These are phyloP conservation scores for Cremastobaeus sp. DNA, from an alignment of 2,888 invertebrate genomes.

Conservation along the genomic window DNA sequence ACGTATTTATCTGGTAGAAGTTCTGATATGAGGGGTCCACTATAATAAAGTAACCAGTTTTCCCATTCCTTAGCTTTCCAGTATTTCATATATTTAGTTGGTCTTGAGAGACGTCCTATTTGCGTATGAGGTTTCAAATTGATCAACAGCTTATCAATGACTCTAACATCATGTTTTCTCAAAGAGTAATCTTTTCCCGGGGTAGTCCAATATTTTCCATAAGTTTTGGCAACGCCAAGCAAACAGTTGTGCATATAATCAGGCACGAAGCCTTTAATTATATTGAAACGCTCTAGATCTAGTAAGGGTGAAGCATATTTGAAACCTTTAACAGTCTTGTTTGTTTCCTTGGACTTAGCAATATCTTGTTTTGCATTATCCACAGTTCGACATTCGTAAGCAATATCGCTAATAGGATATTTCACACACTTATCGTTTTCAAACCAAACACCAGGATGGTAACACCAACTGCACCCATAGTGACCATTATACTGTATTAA, in stretches of 20 bases:
- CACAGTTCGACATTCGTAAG: conserved; percentile 8
- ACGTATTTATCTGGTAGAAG: conserved; percentile 1
- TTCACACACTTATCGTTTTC: not conserved
- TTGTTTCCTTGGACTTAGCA: too few relatives aligned
- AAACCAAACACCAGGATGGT: not conserved
- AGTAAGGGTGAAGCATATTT: conserved; percentile 28
- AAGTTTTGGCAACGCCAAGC: conserved; percentile 47
- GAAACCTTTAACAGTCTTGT: conserved; percentile 24
- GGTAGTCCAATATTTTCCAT: conserved; percentile 50
- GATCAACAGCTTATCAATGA: not conserved
- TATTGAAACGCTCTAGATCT: conserved; percentile 47
- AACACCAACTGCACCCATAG: conserved; percentile 53
- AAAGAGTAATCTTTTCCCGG: not conserved
- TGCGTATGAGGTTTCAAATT: conserved; percentile 29
- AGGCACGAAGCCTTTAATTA: conserved; percentile 47
- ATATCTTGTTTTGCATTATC: conserved; percentile 17
- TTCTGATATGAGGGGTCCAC: conserved; percentile 6
- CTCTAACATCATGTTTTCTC: not conserved
- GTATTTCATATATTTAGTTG: conserved; percentile 2
- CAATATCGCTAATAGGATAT: conserved; percentile 11
- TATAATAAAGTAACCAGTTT: conserved; percentile 26
- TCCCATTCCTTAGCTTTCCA: conserved; percentile 44
- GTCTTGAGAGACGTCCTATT: conserved; percentile 25
- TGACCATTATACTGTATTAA: conserved; percentile 48
- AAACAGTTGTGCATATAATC: conserved; percentile 62